Conservation (phyloP, 1,140 invertebrate species). For the Drosophila murphyi region DNA sequence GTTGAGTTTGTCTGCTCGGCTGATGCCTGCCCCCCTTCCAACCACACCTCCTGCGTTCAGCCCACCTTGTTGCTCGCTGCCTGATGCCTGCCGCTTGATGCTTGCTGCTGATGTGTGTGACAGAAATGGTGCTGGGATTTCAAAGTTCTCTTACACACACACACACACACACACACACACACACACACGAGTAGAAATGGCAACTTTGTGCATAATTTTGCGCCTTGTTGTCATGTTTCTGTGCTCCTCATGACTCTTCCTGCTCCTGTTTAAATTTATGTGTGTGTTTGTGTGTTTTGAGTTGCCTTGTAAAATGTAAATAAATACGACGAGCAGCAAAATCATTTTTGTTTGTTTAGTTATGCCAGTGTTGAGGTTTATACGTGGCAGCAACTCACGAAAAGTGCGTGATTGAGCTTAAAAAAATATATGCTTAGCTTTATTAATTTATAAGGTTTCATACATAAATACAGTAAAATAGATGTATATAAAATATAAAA, state of each 20-base stretch:
- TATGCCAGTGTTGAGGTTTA: constrained; percentile 50
- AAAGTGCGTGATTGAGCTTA: constrained; percentile 9
- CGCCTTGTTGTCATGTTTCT: constrained; percentile 75
- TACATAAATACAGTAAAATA: too few species aligned
- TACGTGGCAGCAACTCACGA: constrained; percentile 38
- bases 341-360: constrained; percentile 58
- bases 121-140: constrained; percentile 71
- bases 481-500: too few species aligned
- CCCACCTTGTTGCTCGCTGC: constrained; percentile 69
- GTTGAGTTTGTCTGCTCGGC: constrained; percentile 35
- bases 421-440: not conserved
- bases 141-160: constrained; percentile 38
- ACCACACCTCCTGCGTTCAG: constrained; percentile 10
- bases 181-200: constrained; percentile 43
- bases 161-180: constrained; percentile 25
- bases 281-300: constrained; percentile 51
- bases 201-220: constrained; percentile 81
- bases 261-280: not conserved
- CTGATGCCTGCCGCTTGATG: constrained; percentile 20
- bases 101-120: not conserved
- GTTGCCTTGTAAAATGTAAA: constrained; percentile 78
- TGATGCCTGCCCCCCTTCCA: constrained; percentile 1
- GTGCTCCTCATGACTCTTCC: not conserved
- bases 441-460: not conserved
- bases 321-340: constrained; percentile 65